Conservation (phyloP, 2,113 vertebrate species). For the Morone saxatilis region DNA sequence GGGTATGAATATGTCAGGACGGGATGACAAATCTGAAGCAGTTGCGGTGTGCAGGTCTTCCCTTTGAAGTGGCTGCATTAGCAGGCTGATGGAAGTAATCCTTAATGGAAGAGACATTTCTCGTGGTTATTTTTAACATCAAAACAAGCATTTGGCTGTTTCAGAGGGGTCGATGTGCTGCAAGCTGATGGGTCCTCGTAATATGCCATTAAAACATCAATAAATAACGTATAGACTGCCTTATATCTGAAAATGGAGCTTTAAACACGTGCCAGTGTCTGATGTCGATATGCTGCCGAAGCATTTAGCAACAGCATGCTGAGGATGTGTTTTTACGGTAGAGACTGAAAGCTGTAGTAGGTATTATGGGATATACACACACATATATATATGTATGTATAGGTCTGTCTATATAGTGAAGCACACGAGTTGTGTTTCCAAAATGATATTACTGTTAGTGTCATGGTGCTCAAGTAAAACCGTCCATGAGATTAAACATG, state of each 20-base stretch:
- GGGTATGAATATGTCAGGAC: background rate
- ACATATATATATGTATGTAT: background rate
- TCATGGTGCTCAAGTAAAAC: constrained; percentile 26
- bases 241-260: constrained; percentile 19
- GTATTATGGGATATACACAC: background rate
- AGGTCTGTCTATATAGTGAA: background rate
- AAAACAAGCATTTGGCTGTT: constrained; percentile 16
- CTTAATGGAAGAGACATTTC: constrained; percentile 24
- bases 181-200: background rate
- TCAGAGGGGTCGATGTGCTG: background rate
- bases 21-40: constrained; percentile 1
- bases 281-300: background rate
- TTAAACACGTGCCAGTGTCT: constrained; percentile 14
- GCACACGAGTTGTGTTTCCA: constrained; percentile 9
- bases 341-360: background rate
- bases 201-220: constrained; percentile 9
- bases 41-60: background rate
- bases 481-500: constrained; percentile 27
- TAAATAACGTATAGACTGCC: constrained; percentile 8
- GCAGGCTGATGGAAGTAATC: constrained; percentile 27
- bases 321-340: background rate
- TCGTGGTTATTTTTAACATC: constrained; percentile 9
- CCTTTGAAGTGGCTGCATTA: constrained; percentile 24
- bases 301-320: background rate
- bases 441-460: background rate